A percentile compares a stretch with the other conserved stretches of the same genome.
phyloP scores from a whole-genome alignment of 2,113 vertebrate genomes.

The Sterrhoptilus dennistouni region DNA sequence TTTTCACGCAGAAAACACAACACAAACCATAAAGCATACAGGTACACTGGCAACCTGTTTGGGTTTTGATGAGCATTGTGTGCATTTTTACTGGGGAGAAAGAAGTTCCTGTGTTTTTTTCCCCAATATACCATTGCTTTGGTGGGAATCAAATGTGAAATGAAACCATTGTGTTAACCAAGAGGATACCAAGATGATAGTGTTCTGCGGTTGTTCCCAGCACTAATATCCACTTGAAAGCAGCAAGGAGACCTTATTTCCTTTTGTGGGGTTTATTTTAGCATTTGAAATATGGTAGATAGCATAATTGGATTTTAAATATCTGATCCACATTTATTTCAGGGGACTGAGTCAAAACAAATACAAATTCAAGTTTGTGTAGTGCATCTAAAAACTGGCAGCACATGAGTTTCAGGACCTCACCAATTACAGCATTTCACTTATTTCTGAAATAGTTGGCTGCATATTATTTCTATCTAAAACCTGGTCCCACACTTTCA shows the following conservation, averaged over 20 bases:
- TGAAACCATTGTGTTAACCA: slow-evolving; percentile 21
- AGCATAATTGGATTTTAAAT: slow-evolving; percentile 66
- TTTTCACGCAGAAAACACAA: not conserved
- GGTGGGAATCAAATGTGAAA: slow-evolving; percentile 46
- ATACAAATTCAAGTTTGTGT: slow-evolving; percentile 32
- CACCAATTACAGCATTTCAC: slow-evolving; percentile 31
- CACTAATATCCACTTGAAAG: slow-evolving; percentile 73
- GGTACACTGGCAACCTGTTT: not conserved
- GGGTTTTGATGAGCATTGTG: slow-evolving; percentile 16
- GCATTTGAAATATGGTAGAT: slow-evolving; percentile 53
- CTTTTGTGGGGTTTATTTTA: slow-evolving; percentile 49
- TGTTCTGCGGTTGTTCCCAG: slow-evolving; percentile 44
- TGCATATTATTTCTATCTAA: slow-evolving; percentile 29
- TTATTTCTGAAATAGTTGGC: slow-evolving; percentile 34
- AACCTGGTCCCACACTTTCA: slow-evolving; percentile 27
- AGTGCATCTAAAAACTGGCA: slow-evolving; percentile 36
- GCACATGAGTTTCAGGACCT: not conserved
- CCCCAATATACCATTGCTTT: slow-evolving; percentile 47
- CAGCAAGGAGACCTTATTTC: slow-evolving; percentile 44
- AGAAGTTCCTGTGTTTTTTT: slow-evolving; percentile 19
- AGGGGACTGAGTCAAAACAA: slow-evolving; percentile 58
- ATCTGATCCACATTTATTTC: slow-evolving; percentile 65
- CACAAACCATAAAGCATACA: not conserved
- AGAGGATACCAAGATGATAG: slow-evolving; percentile 63
- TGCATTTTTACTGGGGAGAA: slow-evolving; percentile 55